A percentile compares a stretch with the other conserved stretches of the same genome.
Evolutionary conservation across 2,797 vertebrate species (phyloP).

Genomic region (Anguilla megastoma): DNA sequence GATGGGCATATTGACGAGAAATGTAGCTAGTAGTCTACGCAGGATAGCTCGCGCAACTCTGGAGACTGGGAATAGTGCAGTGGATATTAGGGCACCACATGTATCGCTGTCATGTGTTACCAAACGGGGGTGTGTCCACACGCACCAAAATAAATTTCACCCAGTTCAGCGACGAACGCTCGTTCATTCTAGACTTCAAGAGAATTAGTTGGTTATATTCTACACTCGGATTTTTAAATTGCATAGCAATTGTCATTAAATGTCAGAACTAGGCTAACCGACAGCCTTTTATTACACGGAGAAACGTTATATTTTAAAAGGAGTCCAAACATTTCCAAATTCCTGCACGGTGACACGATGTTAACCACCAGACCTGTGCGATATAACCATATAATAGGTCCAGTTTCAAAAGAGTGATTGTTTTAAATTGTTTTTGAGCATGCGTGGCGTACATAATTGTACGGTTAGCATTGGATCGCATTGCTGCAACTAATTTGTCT

Average conservation of each 20-base stretch:
- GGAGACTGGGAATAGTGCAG: not conserved
- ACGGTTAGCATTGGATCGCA: not conserved
- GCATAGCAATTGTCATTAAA: no score
- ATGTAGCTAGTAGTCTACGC: constrained; percentile 45
- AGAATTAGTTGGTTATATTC: not conserved
- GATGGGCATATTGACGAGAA: constrained; percentile 66
- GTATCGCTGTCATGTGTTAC: not conserved
- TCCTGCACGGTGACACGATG: not conserved
- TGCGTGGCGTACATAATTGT: not conserved
- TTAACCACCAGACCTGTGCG: not conserved
- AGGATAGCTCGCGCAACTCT: not conserved
- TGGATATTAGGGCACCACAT: not conserved
- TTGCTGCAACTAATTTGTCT: not conserved
- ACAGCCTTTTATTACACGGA: not conserved
- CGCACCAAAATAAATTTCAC: not conserved
- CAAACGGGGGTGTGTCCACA: not conserved
- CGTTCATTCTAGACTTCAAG: not conserved
- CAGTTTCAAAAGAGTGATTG: not conserved
- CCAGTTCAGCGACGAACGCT: not conserved
- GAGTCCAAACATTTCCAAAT: not conserved
- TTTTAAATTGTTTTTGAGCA: not conserved
- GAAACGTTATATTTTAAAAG: not conserved
- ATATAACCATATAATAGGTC: not conserved
- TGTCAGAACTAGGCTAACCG: no score
- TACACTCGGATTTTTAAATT: not conserved